Evolutionary conservation across 2,888 invertebrate genomes (phyloP).

Genomic region (Drymonia ruficornis): DNA sequence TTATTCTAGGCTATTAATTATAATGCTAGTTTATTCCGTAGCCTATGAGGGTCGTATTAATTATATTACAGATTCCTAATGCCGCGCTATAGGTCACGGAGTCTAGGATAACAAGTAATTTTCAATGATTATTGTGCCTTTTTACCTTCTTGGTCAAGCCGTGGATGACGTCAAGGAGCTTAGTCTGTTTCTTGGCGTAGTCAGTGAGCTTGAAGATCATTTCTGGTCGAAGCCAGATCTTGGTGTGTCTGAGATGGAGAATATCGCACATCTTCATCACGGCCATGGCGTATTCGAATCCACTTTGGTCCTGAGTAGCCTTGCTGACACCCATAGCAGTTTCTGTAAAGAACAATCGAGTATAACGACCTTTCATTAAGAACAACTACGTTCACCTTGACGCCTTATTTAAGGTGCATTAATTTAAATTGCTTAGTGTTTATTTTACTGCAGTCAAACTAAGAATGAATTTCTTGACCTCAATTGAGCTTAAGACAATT

Average conservation of each 20-base stretch:
- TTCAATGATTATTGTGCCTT: constrained; percentile 1
- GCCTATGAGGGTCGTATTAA: constrained; percentile 17
- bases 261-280: constrained; percentile 96
- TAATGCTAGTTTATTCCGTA: constrained; percentile 29
- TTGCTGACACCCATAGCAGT: constrained; percentile 96
- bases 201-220: constrained; percentile 90
- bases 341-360: constrained; percentile 77
- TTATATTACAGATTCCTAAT: constrained; percentile 23
- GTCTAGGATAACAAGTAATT: constrained; percentile 14
- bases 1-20: constrained; percentile 14
- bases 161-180: constrained; percentile 90
- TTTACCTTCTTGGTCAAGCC: constrained; percentile 91
- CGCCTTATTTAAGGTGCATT: background rate
- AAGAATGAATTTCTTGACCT: constrained; percentile 53
- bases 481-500: constrained; percentile 57
- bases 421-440: background rate
- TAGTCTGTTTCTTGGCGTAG: constrained; percentile 90
- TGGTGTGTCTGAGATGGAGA: constrained; percentile 92
- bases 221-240: constrained; percentile 91
- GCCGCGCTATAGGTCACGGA: constrained; percentile 20
- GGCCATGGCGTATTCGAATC: constrained; percentile 94
- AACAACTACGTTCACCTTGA: background rate
- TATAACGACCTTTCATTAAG: background rate
- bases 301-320: constrained; percentile 91
- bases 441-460: background rate